phyloP scores from a whole-genome alignment of 2,113 vertebrate genomes.

The Riparia riparia region DNA sequence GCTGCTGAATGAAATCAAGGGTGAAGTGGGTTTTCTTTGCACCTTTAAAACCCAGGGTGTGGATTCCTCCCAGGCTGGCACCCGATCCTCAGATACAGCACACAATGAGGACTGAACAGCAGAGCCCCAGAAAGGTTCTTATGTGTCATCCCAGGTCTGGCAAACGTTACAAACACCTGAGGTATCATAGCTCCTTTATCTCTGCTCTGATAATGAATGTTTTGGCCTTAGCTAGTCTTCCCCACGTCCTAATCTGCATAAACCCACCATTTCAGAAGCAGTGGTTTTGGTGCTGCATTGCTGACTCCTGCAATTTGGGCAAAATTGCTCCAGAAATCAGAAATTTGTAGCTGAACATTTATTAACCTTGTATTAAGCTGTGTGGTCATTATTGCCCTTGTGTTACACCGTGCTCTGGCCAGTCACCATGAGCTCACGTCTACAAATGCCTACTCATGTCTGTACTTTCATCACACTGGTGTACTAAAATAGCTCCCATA shows the following conservation, averaged over 20 bases:
- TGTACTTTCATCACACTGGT: neutral
- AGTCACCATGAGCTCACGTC: neutral
- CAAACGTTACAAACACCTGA: neutral
- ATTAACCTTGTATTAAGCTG: neutral
- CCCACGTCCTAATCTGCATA: neutral
- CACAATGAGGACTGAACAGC: neutral
- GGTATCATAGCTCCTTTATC: neutral
- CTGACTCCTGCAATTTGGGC: neutral
- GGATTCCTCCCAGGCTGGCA: neutral
- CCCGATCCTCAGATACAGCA: neutral
- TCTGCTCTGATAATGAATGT: neutral
- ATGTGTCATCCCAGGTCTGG: neutral
- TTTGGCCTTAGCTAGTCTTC: neutral
- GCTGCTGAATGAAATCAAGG: neutral
- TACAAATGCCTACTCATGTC: neutral
- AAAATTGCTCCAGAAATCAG: slow-evolving; percentile 25
- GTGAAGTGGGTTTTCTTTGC: neutral
- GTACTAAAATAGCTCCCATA: neutral
- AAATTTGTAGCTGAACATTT: neutral
- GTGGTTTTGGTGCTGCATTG: neutral
- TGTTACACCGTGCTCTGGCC: neutral
- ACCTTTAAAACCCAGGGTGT: neutral
- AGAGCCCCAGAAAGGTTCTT: neutral
- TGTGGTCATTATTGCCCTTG: neutral
- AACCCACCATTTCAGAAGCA: neutral